A percentile compares a stretch with the other conserved stretches of the same genome.
These are phyloP conservation scores for Phylloscopus trochilus DNA, from an alignment of 2,113 vertebrate species.

Conservation along the genomic window DNA sequence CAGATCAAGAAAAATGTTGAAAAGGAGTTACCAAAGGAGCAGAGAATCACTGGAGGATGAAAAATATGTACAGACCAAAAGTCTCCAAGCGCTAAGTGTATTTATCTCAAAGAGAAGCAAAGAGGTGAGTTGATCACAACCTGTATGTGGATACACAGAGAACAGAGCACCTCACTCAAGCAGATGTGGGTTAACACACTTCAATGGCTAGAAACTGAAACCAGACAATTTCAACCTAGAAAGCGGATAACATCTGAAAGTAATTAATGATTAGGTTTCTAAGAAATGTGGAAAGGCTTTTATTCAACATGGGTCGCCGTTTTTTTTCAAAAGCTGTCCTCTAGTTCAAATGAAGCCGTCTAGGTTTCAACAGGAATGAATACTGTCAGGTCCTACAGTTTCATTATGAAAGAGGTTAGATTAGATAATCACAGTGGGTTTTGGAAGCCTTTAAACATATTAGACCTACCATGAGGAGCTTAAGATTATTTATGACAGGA, in stretches of 20 bases:
- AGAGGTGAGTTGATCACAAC: conserved; percentile 39
- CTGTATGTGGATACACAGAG: not conserved
- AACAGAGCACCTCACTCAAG: conserved; percentile 14
- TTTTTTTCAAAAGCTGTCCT: not conserved
- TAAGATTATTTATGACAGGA: conserved; percentile 24
- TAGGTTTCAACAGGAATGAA: not conserved
- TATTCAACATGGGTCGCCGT: not conserved
- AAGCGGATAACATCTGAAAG: not conserved
- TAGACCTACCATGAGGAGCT: not conserved
- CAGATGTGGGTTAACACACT: not conserved
- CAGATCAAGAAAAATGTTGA: conserved; percentile 57
- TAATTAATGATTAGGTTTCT: conserved; percentile 43
- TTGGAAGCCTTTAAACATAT: conserved; percentile 19
- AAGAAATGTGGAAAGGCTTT: conserved; percentile 2
- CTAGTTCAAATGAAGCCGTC: not conserved
- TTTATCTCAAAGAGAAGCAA: conserved; percentile 46
- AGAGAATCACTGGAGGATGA: conserved; percentile 45
- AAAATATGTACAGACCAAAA: conserved; percentile 51
- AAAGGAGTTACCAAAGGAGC: conserved; percentile 50
- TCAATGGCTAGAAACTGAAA: conserved; percentile 2
- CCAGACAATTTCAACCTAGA: not conserved
- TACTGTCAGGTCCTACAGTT: not conserved
- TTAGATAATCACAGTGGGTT: not conserved
- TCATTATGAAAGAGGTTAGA: conserved; percentile 14
- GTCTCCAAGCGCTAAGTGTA: conserved; percentile 2